phyloP scores from a whole-genome alignment of 2,797 vertebrate genomes.

The Poeciliopsis paucimaculata region DNA sequence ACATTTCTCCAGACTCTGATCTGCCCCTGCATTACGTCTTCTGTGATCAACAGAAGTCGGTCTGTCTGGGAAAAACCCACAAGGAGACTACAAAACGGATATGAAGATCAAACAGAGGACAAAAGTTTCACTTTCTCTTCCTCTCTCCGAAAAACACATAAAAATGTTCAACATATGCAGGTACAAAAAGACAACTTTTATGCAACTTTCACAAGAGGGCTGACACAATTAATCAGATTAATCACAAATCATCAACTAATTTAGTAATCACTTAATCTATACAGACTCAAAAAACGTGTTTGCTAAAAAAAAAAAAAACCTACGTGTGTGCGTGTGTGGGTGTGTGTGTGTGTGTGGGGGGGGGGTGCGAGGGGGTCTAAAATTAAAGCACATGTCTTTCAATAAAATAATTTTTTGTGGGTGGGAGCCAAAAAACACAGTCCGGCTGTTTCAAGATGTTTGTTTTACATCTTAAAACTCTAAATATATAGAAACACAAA shows the following conservation, averaged over 20 bases:
- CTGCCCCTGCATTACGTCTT: background rate
- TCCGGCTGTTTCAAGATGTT: constrained; percentile 14
- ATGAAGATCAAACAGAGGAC: constrained; percentile 22
- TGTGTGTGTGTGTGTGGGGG: too few relatives aligned
- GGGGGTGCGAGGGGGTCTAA: too few relatives aligned
- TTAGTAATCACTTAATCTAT: too few relatives aligned
- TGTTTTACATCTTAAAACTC: constrained; percentile 22
- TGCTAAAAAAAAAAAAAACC: too few relatives aligned
- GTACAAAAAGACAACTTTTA: background rate
- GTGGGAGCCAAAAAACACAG: constrained; percentile 38
- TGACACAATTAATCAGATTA: too few relatives aligned
- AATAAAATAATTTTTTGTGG: background rate
- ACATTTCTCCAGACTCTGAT: constrained; percentile 23
- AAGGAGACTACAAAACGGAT: constrained; percentile 41
- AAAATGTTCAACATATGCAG: background rate
- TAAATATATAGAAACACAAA: constrained; percentile 11
- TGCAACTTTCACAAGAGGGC: background rate
- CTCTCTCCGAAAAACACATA: background rate
- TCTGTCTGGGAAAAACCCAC: constrained; percentile 27
- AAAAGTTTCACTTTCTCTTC: constrained; percentile 32
- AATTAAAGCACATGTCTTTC: too few relatives aligned
- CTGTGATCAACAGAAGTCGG: constrained; percentile 6
- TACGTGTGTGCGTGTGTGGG: too few relatives aligned
- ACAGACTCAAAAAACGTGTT: too few relatives aligned
- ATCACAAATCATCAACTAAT: too few relatives aligned